Percentiles rank a stretch among this genome's conserved stretches.
These are phyloP conservation scores for Andrena chrysosceles DNA, from an alignment of 2,888 invertebrate genomes.

Conservation along the genomic window DNA sequence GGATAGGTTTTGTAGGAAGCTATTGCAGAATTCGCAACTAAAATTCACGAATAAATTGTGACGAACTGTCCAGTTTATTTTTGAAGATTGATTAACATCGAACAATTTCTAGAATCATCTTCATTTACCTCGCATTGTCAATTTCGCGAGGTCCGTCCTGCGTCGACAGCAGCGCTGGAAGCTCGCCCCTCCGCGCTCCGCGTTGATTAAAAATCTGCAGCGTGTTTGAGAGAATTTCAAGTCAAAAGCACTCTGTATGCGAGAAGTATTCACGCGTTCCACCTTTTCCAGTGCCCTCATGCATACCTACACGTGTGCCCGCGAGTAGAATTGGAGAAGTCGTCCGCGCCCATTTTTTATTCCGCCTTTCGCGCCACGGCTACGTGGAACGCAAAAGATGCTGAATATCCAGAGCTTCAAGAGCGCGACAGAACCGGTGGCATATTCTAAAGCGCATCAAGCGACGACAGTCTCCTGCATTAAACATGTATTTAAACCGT, in stretches of 20 bases:
- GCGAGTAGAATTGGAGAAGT: slow-evolving; percentile 29
- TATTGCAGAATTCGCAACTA: background rate
- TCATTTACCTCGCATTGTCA: background rate
- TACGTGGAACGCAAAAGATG: background rate
- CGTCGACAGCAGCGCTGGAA: background rate
- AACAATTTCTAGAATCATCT: background rate
- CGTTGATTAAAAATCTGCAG: slow-evolving; percentile 32
- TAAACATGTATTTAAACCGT: slow-evolving; percentile 3
- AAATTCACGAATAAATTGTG: background rate
- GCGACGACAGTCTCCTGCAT: background rate
- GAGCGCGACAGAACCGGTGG: slow-evolving; percentile 1
- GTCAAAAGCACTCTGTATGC: slow-evolving; percentile 16
- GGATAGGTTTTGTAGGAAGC: background rate
- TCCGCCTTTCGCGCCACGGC: background rate
- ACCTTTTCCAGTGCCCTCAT: slow-evolving; percentile 13
- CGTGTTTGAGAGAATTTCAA: slow-evolving; percentile 27
- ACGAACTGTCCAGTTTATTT: background rate
- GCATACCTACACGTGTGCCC: slow-evolving; percentile 16
- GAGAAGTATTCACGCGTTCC: slow-evolving; percentile 13
- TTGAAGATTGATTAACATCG: background rate
- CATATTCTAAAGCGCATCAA: slow-evolving; percentile 4
- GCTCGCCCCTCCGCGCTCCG: slow-evolving; percentile 2
- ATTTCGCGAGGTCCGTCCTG: background rate
- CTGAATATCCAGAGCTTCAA: slow-evolving; percentile 6
- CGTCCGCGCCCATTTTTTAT: slow-evolving; percentile 21